Evolutionary conservation across 1,140 invertebrate genomes (phyloP).

Genomic region (Meloidogyne hapla): DNA sequence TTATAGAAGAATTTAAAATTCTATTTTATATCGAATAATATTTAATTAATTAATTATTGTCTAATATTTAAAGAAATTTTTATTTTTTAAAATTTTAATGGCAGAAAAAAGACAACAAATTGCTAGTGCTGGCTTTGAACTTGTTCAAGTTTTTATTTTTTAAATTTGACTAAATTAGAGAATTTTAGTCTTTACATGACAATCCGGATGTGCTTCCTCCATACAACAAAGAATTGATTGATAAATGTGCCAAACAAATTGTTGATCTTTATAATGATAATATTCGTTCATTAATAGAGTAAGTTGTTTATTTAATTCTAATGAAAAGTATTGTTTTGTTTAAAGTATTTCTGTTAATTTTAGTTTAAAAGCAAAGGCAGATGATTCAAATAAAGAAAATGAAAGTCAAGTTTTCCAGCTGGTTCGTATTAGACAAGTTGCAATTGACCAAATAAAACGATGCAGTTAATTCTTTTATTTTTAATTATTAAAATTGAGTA

Average conservation of each 20-base stretch:
- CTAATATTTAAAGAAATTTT: background rate
- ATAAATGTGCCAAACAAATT: constrained; percentile 35
- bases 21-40: too few species aligned
- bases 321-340: background rate
- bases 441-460: constrained; percentile 42
- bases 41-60: background rate
- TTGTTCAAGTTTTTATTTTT: constrained; percentile 10
- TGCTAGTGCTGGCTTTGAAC: constrained; percentile 13
- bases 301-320: background rate
- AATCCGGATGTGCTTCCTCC: constrained; percentile 37
- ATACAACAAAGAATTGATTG: constrained; percentile 25
- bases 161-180: background rate
- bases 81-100: background rate
- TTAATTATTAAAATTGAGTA: background rate
- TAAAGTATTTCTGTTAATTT: background rate
- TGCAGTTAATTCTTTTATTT: constrained; percentile 22
- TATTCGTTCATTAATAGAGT: constrained; percentile 10
- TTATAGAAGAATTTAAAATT: too few species aligned
- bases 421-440: constrained; percentile 32
- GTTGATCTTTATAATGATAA: constrained; percentile 33
- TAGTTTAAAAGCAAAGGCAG: constrained; percentile 10
- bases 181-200: constrained; percentile 28
- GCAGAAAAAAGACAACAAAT: background rate
- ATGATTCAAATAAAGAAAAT: constrained; percentile 1
- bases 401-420: constrained; percentile 6